A percentile compares a stretch with the other conserved stretches of the same genome.
These are phyloP conservation scores for Thermophis baileyi DNA, from an alignment of 2,113 vertebrate species.

Conservation along the genomic window DNA sequence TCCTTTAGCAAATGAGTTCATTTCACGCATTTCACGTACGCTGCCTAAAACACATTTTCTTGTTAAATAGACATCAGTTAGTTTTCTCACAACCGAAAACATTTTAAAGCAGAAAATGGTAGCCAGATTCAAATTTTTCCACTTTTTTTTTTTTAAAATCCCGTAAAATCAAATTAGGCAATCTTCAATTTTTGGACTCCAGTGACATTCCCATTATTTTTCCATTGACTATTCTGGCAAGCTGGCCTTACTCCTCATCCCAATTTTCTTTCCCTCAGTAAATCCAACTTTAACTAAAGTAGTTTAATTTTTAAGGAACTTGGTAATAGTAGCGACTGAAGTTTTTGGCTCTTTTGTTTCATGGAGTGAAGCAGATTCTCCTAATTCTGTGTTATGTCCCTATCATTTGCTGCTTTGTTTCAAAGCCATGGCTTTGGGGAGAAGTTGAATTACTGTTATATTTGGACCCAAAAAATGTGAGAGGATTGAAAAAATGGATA, in stretches of 20 bases:
- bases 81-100: neutral
- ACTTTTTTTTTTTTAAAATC: neutral
- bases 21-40: neutral
- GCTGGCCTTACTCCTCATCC: neutral
- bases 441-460: neutral
- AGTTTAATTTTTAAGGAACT: neutral
- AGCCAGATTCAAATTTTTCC: neutral
- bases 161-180: neutral
- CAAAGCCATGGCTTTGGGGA: neutral
- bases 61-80: neutral
- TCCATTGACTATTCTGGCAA: neutral
- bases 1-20: neutral
- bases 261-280: neutral
- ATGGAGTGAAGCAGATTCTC: neutral
- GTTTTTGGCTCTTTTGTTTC: neutral
- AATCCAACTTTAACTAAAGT: neutral
- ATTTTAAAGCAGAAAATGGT: neutral
- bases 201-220: neutral
- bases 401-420: neutral
- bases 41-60: neutral
- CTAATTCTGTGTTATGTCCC: neutral
- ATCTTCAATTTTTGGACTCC: neutral
- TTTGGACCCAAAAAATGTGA: neutral
- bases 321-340: neutral
- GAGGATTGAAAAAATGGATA: neutral